phyloP scores from a whole-genome alignment of 1,140 invertebrate species.

The Euura lappo region DNA sequence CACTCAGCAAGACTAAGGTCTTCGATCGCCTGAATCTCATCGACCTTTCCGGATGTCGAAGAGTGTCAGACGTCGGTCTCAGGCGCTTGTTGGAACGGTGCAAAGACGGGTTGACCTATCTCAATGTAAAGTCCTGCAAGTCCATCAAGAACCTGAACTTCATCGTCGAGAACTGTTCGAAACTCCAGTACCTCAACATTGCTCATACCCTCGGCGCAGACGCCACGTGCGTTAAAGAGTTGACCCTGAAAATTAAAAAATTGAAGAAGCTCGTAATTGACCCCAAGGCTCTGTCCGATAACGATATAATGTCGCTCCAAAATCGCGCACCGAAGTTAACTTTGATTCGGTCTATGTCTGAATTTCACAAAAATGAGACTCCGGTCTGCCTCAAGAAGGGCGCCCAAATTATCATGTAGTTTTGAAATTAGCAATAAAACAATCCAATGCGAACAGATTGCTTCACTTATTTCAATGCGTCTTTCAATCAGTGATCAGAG shows the following conservation, averaged over 20 bases:
- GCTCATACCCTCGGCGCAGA: background rate
- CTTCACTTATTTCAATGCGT: no score
- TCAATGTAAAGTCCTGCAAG: slow-evolving; percentile 5
- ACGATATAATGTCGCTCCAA: background rate
- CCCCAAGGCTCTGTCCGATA: background rate
- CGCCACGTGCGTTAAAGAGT: background rate
- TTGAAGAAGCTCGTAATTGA: background rate
- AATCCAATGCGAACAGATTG: no score
- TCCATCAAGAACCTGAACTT: background rate
- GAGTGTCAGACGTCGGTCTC: background rate
- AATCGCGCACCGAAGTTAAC: slow-evolving; percentile 8
- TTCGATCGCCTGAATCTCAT: background rate
- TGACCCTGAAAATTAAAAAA: background rate
- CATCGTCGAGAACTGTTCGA: background rate
- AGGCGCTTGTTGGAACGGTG: background rate
- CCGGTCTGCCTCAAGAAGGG: background rate
- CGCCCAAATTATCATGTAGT: no score
- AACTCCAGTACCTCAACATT: background rate
- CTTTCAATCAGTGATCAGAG: no score
- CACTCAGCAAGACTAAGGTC: background rate
- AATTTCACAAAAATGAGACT: slow-evolving; percentile 13
- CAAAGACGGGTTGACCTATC: slow-evolving; percentile 6
- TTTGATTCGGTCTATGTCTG: slow-evolving; percentile 6
- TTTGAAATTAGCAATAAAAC: no score
- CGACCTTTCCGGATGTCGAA: slow-evolving; percentile 5